A percentile compares a stretch with the other conserved stretches of the same genome.
phyloP scores from a whole-genome alignment of 1,140 invertebrate genomes.

The Diprion similis region DNA sequence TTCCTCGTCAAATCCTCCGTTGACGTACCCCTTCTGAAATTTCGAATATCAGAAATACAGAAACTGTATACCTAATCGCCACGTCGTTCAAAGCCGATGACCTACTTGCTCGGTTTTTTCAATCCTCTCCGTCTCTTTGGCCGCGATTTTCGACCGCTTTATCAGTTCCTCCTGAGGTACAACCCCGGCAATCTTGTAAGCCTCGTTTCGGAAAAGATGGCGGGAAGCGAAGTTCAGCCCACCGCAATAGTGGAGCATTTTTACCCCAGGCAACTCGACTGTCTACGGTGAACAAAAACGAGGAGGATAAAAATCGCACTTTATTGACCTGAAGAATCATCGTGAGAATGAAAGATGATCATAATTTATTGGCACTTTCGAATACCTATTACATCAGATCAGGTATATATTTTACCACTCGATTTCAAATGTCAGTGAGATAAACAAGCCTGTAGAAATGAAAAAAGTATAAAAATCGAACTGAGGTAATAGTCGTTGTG shows the following conservation, averaged over 20 bases:
- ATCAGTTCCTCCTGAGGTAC: slow-evolving; percentile 54
- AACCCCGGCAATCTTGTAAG: slow-evolving; percentile 66
- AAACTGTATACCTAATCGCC: not conserved
- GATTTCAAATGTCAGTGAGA: not conserved
- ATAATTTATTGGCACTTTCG: too few species aligned
- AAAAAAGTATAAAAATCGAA: slow-evolving; percentile 16
- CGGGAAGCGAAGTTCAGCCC: slow-evolving; percentile 79
- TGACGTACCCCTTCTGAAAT: slow-evolving; percentile 27
- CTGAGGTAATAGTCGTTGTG: too few species aligned
- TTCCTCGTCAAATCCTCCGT: slow-evolving; percentile 24
- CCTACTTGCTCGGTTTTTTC: slow-evolving; percentile 36
- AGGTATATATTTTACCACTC: too few species aligned
- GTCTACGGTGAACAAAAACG: slow-evolving; percentile 60
- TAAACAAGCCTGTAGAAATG: slow-evolving; percentile 18
- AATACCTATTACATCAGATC: too few species aligned
- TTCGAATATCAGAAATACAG: not conserved
- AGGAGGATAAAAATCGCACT: slow-evolving; percentile 19
- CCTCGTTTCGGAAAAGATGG: slow-evolving; percentile 67
- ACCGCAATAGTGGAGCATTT: slow-evolving; percentile 81
- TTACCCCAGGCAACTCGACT: slow-evolving; percentile 71
- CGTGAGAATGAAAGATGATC: too few species aligned
- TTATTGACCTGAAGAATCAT: not conserved
- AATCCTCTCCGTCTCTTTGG: slow-evolving; percentile 47
- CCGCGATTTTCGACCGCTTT: slow-evolving; percentile 36
- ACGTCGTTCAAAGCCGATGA: not conserved